Evolutionary conservation across 1,140 invertebrate genomes (phyloP).

Genomic region (Orussus abietinus): DNA sequence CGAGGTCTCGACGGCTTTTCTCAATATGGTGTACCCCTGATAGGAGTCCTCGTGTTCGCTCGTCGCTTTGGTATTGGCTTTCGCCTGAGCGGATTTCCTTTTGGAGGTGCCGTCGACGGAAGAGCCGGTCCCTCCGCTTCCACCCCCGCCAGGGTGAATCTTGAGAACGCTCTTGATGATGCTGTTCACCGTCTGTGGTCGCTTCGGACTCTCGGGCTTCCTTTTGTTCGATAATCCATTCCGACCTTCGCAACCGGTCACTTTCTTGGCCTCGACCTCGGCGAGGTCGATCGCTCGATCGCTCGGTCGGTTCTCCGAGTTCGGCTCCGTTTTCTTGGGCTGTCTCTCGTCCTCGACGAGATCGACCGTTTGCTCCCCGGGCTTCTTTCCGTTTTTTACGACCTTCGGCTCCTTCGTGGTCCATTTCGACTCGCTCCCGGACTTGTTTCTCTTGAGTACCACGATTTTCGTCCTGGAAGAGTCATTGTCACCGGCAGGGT

Average conservation of each 20-base stretch:
- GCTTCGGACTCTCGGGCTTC: conserved; percentile 30
- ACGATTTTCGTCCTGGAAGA: conserved; percentile 9
- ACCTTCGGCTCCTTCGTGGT: conserved; percentile 6
- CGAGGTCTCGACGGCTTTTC: conserved; percentile 26
- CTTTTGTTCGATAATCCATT: conserved; percentile 18
- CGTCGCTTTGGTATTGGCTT: conserved; percentile 19
- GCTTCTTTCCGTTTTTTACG: conserved; percentile 3
- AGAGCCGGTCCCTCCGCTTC: conserved; percentile 16
- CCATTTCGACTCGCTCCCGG: conserved; percentile 3
- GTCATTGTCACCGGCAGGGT: not conserved
- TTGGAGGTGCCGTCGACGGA: conserved; percentile 16
- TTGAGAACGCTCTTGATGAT: conserved; percentile 41
- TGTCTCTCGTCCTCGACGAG: conserved; percentile 2
- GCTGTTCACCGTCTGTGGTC: conserved; percentile 34
- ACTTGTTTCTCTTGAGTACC: conserved; percentile 16
- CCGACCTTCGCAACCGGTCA: conserved; percentile 5
- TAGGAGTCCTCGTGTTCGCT: conserved; percentile 10
- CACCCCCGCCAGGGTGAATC: conserved; percentile 24
- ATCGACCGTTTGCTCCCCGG: conserved; percentile 1
- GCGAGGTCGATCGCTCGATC: too few relatives aligned
- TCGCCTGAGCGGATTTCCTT: conserved; percentile 27
- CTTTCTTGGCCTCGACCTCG: too few relatives aligned
- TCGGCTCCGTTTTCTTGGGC: too few relatives aligned
- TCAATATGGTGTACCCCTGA: conserved; percentile 35
- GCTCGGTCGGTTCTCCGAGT: too few relatives aligned